Percentiles rank a stretch among this genome's conserved stretches.
Conservation (phyloP, 2,113 vertebrate species). For the Accipiter cooperii region DNA sequence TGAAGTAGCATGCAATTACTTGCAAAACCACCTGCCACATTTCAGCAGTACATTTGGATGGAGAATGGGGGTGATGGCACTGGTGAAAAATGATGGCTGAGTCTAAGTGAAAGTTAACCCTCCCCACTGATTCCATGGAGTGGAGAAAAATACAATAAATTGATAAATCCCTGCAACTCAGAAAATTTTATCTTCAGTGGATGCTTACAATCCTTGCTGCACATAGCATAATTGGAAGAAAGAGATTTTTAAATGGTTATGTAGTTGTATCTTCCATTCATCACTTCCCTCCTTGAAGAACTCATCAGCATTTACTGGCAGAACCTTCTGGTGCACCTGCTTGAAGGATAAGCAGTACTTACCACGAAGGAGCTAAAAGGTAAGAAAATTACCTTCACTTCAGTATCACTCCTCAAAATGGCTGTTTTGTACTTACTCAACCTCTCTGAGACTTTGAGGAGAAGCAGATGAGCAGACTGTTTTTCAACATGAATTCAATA, state of each 20-base stretch:
- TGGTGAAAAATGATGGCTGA: neutral
- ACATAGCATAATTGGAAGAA: neutral
- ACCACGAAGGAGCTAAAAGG: neutral
- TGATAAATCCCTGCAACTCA: constrained; percentile 28
- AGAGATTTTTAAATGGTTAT: neutral
- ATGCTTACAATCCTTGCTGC: neutral
- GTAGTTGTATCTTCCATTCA: neutral
- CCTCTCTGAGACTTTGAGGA: neutral
- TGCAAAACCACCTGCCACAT: constrained; percentile 24
- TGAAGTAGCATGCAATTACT: constrained; percentile 36
- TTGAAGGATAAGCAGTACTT: neutral
- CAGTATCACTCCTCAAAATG: neutral
- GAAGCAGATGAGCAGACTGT: constrained; percentile 5
- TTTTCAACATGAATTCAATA: constrained; percentile 37
- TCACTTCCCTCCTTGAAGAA: neutral
- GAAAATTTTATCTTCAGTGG: constrained; percentile 31
- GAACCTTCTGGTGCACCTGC: neutral
- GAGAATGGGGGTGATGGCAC: neutral
- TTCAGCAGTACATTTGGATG: constrained; percentile 18
- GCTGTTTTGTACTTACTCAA: neutral
- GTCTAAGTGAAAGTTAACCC: constrained; percentile 29
- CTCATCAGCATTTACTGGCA: neutral
- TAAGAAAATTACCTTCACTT: neutral
- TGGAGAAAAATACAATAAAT: constrained; percentile 30
- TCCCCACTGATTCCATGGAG: neutral